These are phyloP conservation scores for Lydus trimaculatus DNA, from an alignment of 2,888 invertebrate species.

Conservation along the genomic window DNA sequence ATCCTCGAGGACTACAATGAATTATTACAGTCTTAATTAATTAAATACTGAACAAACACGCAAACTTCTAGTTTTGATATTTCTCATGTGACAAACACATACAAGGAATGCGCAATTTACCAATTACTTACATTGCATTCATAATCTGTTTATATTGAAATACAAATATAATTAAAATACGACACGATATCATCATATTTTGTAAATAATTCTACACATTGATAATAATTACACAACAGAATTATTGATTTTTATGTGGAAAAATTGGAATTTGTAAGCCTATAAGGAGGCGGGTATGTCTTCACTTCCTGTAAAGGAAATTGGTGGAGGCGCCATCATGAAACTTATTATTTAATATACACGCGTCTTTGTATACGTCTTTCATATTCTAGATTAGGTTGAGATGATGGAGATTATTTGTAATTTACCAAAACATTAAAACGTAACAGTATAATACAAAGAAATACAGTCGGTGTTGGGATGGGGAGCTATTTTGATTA, in stretches of 20 bases:
- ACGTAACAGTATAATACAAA: not conserved
- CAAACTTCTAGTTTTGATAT: slow-evolving; percentile 34
- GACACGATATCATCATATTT: slow-evolving; percentile 17
- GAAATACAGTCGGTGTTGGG: too few species aligned
- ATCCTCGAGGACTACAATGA: slow-evolving; percentile 54
- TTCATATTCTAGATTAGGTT: not conserved
- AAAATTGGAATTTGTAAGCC: too few species aligned
- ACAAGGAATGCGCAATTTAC: slow-evolving; percentile 39
- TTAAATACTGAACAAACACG: slow-evolving; percentile 50
- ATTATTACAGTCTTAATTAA: slow-evolving; percentile 53
- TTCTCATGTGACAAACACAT: slow-evolving; percentile 26
- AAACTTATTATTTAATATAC: not conserved
- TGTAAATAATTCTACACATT: too few species aligned
- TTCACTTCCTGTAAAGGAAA: not conserved
- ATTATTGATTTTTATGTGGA: too few species aligned
- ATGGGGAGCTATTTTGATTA: not conserved
- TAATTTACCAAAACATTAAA: not conserved
- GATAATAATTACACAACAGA: too few species aligned
- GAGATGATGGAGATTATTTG: not conserved
- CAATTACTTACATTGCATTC: slow-evolving; percentile 38
- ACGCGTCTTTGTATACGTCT: not conserved
- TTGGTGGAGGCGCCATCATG: not conserved
- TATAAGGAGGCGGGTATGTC: too few species aligned
- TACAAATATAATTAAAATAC: slow-evolving; percentile 26
- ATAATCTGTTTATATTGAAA: slow-evolving; percentile 12